A percentile compares a stretch with the other conserved stretches of the same genome.
Conservation (phyloP, 2,113 vertebrate species). For the Tupaia tana region DNA sequence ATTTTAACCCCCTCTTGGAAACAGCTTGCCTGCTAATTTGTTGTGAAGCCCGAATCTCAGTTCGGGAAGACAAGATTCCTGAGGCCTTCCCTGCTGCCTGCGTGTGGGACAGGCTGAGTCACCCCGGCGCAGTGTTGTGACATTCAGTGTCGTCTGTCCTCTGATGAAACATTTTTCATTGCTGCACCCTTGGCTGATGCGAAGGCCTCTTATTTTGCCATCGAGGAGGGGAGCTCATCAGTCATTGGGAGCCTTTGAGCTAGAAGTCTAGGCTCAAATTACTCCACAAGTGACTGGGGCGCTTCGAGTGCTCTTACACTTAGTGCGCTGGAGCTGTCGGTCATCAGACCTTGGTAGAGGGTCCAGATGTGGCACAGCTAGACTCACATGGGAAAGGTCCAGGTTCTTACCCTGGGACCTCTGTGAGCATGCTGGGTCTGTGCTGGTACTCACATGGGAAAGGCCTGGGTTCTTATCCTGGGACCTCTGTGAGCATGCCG, state of each 20-base stretch:
- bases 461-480: too few species aligned
- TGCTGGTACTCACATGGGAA: too few species aligned
- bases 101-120: rapidly evolving
- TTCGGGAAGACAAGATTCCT: rapidly evolving
- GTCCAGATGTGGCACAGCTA: too few species aligned
- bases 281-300: rapidly evolving
- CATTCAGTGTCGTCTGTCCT: neutral
- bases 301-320: rapidly evolving
- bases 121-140: too few species aligned
- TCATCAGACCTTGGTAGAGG: neutral
- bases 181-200: neutral
- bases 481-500: too few species aligned
- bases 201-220: neutral
- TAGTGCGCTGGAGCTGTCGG: neutral
- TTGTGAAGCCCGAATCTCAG: neutral
- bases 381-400: too few species aligned
- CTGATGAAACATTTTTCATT: neutral
- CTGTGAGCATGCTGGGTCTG: too few species aligned
- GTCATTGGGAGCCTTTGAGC: neutral
- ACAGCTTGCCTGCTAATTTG: neutral
- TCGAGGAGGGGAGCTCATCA: neutral
- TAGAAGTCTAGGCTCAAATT: rapidly evolving
- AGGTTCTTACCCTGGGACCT: too few species aligned
- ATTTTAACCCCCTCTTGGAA: neutral
- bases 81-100: rapidly evolving